A percentile compares a stretch with the other conserved stretches of the same genome.
phyloP scores from a whole-genome alignment of 2,797 vertebrate species.

The Microhierax caerulescens region DNA sequence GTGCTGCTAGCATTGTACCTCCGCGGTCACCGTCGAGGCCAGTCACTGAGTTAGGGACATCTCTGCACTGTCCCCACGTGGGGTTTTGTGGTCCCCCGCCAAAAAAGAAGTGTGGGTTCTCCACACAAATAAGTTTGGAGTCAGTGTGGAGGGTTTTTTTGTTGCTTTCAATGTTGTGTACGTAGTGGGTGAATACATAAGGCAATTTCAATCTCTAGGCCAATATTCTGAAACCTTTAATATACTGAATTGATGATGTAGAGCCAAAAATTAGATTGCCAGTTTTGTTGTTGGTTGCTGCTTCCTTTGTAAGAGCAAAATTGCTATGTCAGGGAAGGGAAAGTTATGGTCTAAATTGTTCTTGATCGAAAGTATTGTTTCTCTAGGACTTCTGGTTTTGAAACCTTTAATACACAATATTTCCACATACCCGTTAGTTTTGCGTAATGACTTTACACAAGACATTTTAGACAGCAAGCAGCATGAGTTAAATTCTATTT shows the following conservation, averaged over 20 bases:
- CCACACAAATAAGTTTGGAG: background rate
- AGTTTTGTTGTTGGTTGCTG: background rate
- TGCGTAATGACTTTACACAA: background rate
- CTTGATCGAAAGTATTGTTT: background rate
- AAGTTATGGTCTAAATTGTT: background rate
- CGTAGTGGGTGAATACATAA: background rate
- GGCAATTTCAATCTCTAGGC: background rate
- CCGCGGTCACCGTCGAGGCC: rapidly evolving
- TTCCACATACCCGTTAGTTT: background rate
- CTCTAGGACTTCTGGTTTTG: background rate
- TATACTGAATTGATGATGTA: background rate
- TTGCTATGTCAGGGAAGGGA: background rate
- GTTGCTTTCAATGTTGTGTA: background rate
- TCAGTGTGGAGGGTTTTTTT: background rate
- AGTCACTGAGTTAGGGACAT: background rate
- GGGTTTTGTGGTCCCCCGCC: background rate
- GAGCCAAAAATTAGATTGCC: background rate
- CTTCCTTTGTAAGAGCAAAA: background rate
- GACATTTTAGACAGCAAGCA: background rate
- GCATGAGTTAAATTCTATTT: background rate
- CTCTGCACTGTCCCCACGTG: rapidly evolving
- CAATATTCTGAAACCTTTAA: background rate
- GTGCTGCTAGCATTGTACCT: background rate
- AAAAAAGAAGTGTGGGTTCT: background rate
- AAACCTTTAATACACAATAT: background rate